Percentiles rank a stretch among this genome's conserved stretches.
Evolutionary conservation across 2,888 invertebrate species (phyloP).

Genomic region (Troides aeacus): DNA sequence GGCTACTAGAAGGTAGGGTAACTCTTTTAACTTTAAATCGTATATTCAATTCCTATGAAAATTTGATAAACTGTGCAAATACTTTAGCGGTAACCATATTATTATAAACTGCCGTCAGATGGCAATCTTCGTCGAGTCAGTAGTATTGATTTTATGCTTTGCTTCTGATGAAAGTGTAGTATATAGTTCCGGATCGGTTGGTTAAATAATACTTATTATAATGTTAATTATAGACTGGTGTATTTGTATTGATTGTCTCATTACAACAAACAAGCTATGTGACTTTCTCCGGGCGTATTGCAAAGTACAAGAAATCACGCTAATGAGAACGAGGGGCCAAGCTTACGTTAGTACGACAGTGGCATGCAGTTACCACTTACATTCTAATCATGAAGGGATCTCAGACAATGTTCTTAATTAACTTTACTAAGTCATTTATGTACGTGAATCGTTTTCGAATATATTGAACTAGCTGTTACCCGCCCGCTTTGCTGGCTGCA

Average conservation of each 20-base stretch:
- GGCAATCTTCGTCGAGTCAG: too few relatives aligned
- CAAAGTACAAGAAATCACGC: conserved; percentile 37
- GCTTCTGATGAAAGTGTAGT: too few relatives aligned
- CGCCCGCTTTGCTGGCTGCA: too few relatives aligned
- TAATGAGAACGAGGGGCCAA: conserved; percentile 39
- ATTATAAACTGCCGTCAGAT: too few relatives aligned
- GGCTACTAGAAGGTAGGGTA: too few relatives aligned
- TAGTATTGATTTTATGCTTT: neutral
- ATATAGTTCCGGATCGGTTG: neutral
- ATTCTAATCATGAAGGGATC: conserved; percentile 23
- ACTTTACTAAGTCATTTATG: conserved; percentile 30
- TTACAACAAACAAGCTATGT: conserved; percentile 28
- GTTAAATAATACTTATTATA: neutral
- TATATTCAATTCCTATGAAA: too few relatives aligned
- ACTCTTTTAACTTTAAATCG: too few relatives aligned
- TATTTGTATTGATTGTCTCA: neutral
- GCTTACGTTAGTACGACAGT: conserved; percentile 21
- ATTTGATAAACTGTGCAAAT: too few relatives aligned
- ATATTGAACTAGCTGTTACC: conserved; percentile 25
- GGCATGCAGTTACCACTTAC: conserved; percentile 12
- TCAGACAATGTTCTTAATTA: conserved; percentile 34
- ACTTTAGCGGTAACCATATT: too few relatives aligned
- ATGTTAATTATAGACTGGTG: neutral
- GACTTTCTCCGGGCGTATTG: conserved; percentile 47
- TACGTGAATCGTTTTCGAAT: conserved; percentile 33